Evolutionary conservation across 1,140 invertebrate species (phyloP).

Genomic region (Thalassaphorura encarpata): DNA sequence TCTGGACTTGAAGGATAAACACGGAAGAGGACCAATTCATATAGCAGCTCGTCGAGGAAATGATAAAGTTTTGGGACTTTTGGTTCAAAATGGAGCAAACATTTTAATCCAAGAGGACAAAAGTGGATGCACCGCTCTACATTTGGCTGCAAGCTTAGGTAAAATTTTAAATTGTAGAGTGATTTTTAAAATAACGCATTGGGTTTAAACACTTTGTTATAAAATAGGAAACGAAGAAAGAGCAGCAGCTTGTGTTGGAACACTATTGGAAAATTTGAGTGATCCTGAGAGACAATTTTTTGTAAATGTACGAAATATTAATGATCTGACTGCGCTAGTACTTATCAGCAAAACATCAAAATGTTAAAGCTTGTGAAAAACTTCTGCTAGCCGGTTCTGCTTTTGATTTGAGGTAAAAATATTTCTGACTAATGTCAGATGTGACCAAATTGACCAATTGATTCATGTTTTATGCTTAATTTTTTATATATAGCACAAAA

Average conservation of each 20-base stretch:
- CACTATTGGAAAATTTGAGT: neutral
- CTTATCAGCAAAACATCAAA: neutral
- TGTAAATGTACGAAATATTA: neutral
- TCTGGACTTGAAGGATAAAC: neutral
- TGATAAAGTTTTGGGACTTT: neutral
- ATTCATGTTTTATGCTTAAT: too few relatives aligned
- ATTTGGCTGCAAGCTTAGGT: conserved; percentile 1
- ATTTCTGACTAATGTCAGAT: too few relatives aligned
- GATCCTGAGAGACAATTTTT: neutral
- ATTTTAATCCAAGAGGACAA: neutral
- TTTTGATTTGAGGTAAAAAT: conserved; percentile 1
- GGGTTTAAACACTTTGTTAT: neutral
- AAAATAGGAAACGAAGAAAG: neutral
- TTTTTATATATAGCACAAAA: neutral
- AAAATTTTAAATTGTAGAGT: neutral
- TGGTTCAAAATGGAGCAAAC: neutral
- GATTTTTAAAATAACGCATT: neutral
- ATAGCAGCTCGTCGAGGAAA: conserved; percentile 2
- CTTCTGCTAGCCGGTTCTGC: neutral
- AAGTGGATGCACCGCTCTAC: conserved; percentile 1
- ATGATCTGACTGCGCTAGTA: neutral
- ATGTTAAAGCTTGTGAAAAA: conserved; percentile 5
- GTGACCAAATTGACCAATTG: too few relatives aligned
- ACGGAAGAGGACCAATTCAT: neutral
- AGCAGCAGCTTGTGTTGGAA: neutral